Percentiles rank a stretch among this genome's conserved stretches.
phyloP scores from a whole-genome alignment of 2,113 vertebrate genomes.

The Pleuronectes platessa region DNA sequence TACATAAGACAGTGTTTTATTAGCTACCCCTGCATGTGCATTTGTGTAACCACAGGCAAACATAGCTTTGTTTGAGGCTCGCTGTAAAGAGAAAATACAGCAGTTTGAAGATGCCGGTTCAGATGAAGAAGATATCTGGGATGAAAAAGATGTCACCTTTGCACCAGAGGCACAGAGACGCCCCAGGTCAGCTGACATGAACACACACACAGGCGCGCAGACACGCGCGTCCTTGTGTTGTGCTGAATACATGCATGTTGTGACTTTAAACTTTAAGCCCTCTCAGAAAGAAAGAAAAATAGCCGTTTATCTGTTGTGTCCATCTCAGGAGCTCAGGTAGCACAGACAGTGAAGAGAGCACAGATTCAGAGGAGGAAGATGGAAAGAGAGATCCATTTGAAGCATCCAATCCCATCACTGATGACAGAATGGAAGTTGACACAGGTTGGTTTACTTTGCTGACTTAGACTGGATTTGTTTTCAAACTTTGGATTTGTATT shows the following conservation, averaged over 20 bases:
- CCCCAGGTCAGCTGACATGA: constrained; percentile 85
- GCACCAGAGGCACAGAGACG: constrained; percentile 92
- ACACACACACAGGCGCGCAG: not conserved
- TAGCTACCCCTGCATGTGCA: constrained; percentile 21
- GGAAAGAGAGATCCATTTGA: constrained; percentile 92
- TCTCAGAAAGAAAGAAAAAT: not conserved
- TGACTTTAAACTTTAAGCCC: not conserved
- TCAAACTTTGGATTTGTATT: too few species aligned
- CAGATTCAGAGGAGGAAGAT: constrained; percentile 98
- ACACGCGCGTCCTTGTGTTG: not conserved
- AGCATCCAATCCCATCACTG: constrained; percentile 80
- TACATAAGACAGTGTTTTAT: not conserved
- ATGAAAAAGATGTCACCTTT: constrained; percentile 95
- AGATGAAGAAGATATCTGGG: constrained; percentile 99
- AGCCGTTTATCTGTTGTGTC: not conserved
- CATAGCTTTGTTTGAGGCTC: constrained; percentile 97
- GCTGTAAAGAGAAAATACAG: constrained; percentile 98
- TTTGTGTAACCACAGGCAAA: constrained; percentile 86
- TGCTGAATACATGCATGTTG: too few species aligned
- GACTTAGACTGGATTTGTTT: not conserved
- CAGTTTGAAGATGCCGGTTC: constrained; percentile 98
- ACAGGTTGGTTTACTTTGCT: constrained; percentile 79
- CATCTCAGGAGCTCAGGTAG: constrained; percentile 91
- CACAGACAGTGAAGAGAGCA: constrained; percentile 98
- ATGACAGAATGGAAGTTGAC: constrained; percentile 98